These are phyloP conservation scores for Portunus trituberculatus DNA, from an alignment of 1,140 invertebrate genomes.

Conservation along the genomic window DNA sequence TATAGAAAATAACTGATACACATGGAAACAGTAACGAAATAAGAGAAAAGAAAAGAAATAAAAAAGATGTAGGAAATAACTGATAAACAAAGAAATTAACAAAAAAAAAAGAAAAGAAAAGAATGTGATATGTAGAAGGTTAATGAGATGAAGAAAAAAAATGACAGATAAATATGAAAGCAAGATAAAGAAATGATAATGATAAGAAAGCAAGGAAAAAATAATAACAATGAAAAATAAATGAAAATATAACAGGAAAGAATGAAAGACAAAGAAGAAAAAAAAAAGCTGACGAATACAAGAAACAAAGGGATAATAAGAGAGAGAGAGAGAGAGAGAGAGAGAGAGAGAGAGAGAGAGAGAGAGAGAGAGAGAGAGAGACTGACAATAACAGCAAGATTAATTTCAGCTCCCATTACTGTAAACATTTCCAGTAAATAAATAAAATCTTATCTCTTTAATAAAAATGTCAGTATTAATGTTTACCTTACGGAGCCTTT, in stretches of 20 bases:
- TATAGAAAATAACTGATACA: no score
- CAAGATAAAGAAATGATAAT: neutral
- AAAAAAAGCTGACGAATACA: neutral
- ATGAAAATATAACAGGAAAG: neutral
- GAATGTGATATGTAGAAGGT: neutral
- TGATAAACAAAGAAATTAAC: no score
- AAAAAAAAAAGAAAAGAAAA: no score
- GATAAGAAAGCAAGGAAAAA: neutral
- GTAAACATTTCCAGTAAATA: no score
- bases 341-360: constrained; percentile 11
- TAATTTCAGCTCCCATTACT: no score
- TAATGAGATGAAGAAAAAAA: neutral
- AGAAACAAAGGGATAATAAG: neutral
- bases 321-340: constrained; percentile 11
- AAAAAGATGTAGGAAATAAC: no score
- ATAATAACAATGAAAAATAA: neutral
- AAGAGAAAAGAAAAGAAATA: no score
- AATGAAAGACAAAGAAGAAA: neutral
- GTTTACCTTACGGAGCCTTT: no score
- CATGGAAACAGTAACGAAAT: no score
- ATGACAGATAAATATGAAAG: neutral
- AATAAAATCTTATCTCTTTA: no score
- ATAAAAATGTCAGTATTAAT: no score
- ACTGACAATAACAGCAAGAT: no score
- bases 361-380: neutral